Percentiles rank a stretch among this genome's conserved stretches.
Evolutionary conservation across 2,113 vertebrate genomes (phyloP).

Genomic region (Geothlypis trichas): DNA sequence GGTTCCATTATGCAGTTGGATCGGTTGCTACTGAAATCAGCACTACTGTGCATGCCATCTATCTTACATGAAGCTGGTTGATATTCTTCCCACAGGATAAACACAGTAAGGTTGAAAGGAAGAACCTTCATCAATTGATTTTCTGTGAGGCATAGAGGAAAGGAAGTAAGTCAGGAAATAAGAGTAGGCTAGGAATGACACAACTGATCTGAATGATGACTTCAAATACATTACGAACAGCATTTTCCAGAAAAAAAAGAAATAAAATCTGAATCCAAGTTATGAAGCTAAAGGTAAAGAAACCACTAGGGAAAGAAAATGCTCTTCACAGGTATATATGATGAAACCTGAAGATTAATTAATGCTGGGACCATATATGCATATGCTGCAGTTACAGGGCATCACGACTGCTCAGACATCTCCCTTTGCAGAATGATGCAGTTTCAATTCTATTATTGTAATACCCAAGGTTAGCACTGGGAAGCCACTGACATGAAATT

Average conservation of each 20-base stretch:
- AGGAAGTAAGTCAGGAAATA: neutral
- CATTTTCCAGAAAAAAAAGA: neutral
- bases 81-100: neutral
- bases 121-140: neutral
- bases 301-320: neutral
- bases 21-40: neutral
- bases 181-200: neutral
- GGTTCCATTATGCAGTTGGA: neutral
- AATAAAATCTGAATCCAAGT: neutral
- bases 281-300: neutral
- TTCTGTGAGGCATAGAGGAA: conserved; percentile 3
- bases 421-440: neutral
- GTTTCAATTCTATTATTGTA: neutral
- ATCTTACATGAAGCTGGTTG: neutral
- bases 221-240: neutral
- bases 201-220: neutral
- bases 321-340: neutral
- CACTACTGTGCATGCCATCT: neutral
- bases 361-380: neutral
- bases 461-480: neutral
- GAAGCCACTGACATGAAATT: neutral
- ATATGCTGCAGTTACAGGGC: neutral
- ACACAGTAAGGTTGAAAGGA: neutral
- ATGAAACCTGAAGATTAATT: neutral
- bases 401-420: neutral